These are phyloP conservation scores for Murina feae DNA, from an alignment of 2,113 vertebrate genomes.

Conservation along the genomic window DNA sequence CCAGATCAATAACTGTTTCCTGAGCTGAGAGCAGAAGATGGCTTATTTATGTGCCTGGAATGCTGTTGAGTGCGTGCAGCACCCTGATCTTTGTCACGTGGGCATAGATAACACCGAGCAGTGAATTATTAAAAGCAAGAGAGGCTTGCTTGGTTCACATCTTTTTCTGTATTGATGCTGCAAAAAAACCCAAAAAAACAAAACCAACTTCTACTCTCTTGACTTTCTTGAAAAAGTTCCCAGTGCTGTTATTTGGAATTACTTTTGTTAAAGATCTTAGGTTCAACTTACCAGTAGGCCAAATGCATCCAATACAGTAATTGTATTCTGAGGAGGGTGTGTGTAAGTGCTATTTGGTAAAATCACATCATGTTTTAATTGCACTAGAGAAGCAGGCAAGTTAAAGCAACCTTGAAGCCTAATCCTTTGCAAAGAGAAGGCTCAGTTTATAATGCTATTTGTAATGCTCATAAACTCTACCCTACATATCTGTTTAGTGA, in stretches of 20 bases:
- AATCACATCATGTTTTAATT: conserved; percentile 49
- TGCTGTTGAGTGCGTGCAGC: neutral
- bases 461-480: neutral
- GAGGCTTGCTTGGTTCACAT: conserved; percentile 10
- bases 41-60: conserved; percentile 63
- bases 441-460: conserved; percentile 9
- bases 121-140: conserved; percentile 63
- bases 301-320: conserved; percentile 33
- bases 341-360: neutral
- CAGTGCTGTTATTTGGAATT: conserved; percentile 51
- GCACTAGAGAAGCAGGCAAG: neutral
- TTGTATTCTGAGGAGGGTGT: conserved; percentile 28
- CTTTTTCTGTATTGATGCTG: neutral
- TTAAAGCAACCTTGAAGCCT: conserved; percentile 15
- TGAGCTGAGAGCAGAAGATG: conserved; percentile 32
- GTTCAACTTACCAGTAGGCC: conserved; percentile 24
- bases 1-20: conserved; percentile 47
- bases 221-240: conserved; percentile 43
- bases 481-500: neutral
- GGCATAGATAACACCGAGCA: neutral
- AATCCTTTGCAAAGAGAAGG: conserved; percentile 1
- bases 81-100: conserved; percentile 22
- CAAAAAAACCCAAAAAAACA: neutral
- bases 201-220: conserved; percentile 34
- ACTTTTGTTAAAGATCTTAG: conserved; percentile 48